Evolutionary conservation across 2,797 vertebrate species (phyloP), one percentile per base, ranked within the genome.

Genomic region (Crocodylus rhombifer): DNA sequence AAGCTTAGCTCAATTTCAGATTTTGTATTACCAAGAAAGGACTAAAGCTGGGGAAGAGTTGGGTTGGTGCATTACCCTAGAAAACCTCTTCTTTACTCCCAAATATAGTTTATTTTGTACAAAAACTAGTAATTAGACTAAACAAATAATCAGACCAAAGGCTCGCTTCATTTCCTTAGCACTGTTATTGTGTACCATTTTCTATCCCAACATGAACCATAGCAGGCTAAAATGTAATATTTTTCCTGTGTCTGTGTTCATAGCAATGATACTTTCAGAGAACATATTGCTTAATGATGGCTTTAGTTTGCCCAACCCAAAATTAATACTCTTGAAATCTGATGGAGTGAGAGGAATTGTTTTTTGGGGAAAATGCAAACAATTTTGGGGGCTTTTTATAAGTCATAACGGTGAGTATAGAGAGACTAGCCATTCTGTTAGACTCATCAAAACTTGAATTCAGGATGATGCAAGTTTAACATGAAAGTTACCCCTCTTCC

Each of bases 101-200:
- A 67, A 82, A 14, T 80, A 20, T 14, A 55, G 56, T 18, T 12
- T 84, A 20, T 71, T 13, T 56, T 51, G 42, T 73, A 73, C 51
- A 42, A 42, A 74, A 58, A 56, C 57, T 12, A 42, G 20, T 61
- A 20, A 5, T 89, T 28, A 28, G 14, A 18, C 61, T 5, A 18
- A 63, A 76, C 77, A 23, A 55, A 17, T 76, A 88, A 10, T 76
- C 25, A 51, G 25, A 8, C 15, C 57, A 74, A 69, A 69, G 5
- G 9, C 64, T 88, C 80, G n/a, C 62, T 84, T 33, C 10, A 51
- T 77, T 63, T 13, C 1, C 89, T 94, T 81, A 77, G 56, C 9
- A 33, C 18, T 65, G 10, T 62, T 30, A 0, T 30, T 69, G n/a
- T 1, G 1, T 42, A 71, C 56, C 0, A 1, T 20, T 88, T 90